Conservation (phyloP, 1,140 invertebrate genomes). For the Micrasema longulum region DNA sequence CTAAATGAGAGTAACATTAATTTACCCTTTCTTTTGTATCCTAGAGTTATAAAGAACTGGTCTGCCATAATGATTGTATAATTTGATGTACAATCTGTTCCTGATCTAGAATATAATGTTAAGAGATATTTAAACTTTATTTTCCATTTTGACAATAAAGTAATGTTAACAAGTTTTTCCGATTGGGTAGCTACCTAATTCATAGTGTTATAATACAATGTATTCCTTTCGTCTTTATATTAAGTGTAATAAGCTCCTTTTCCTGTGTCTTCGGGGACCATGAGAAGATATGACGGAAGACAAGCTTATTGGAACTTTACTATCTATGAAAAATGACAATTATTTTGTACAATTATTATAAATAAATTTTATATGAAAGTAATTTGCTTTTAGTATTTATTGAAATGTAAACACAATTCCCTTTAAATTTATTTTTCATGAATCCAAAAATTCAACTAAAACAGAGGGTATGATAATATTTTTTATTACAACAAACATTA, state of each 20-base stretch:
- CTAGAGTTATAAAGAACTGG: constrained; percentile 4
- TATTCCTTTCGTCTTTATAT: neutral
- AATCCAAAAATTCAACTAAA: no score
- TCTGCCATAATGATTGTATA: constrained; percentile 16
- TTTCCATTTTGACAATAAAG: constrained; percentile 8
- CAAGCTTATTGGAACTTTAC: constrained; percentile 21
- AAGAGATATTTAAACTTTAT: constrained; percentile 18
- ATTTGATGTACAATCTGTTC: constrained; percentile 29
- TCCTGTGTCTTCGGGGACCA: constrained; percentile 17
- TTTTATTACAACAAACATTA: no score
- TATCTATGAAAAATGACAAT: no score
- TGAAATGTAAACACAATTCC: no score
- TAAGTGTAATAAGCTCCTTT: constrained; percentile 33
- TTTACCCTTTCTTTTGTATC: neutral
- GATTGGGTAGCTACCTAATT: constrained; percentile 9
- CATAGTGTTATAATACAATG: no score
- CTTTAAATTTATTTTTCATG: no score
- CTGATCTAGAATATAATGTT: constrained; percentile 34
- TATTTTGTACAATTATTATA: no score
- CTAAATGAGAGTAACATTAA: no score
- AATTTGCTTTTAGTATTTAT: no score
- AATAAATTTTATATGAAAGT: no score
- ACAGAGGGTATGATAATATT: no score
- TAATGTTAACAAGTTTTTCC: neutral
- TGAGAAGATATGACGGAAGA: constrained; percentile 35